Evolutionary conservation across 1,140 invertebrate species (phyloP).

Genomic region (Scaptomyza montana): DNA sequence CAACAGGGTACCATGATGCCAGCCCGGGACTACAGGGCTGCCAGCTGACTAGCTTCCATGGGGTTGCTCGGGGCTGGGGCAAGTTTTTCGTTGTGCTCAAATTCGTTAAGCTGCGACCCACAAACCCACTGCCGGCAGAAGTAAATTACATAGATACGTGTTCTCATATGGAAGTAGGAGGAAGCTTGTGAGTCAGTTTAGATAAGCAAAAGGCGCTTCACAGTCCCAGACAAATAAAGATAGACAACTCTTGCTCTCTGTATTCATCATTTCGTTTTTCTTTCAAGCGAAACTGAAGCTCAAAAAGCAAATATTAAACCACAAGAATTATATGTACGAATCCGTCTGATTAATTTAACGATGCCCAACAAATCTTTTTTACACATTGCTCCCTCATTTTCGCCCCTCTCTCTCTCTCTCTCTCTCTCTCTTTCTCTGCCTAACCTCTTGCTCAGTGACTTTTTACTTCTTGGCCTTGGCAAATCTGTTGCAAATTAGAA

Average conservation of each 20-base stretch:
- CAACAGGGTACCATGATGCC: not conserved
- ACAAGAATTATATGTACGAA: constrained; percentile 26
- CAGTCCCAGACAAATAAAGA: constrained; percentile 33
- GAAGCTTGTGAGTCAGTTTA: constrained; percentile 41
- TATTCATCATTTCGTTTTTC: constrained; percentile 23
- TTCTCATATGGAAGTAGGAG: not conserved
- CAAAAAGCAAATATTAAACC: constrained; percentile 22
- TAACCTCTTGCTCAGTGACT: constrained; percentile 8
- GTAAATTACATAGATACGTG: constrained; percentile 24
- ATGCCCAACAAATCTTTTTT: constrained; percentile 17
- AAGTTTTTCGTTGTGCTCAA: constrained; percentile 61
- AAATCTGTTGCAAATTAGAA: constrained; percentile 70
- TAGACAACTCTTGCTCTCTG: constrained; percentile 6
- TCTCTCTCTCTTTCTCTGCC: not conserved
- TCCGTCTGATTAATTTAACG: constrained; percentile 29
- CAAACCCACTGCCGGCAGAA: constrained; percentile 50
- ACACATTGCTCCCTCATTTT: constrained; percentile 8
- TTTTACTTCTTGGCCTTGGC: constrained; percentile 48
- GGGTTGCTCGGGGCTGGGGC: constrained; percentile 14
- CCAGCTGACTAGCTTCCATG: constrained; percentile 20
- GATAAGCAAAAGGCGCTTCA: constrained; percentile 58
- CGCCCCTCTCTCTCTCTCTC: too few relatives aligned
- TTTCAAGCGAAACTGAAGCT: constrained; percentile 30
- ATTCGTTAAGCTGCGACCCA: constrained; percentile 54
- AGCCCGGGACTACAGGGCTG: not conserved